Percentiles rank a stretch among this genome's conserved stretches.
Evolutionary conservation across 2,888 invertebrate genomes (phyloP).

Genomic region (Drosophila parthenogenetica): DNA sequence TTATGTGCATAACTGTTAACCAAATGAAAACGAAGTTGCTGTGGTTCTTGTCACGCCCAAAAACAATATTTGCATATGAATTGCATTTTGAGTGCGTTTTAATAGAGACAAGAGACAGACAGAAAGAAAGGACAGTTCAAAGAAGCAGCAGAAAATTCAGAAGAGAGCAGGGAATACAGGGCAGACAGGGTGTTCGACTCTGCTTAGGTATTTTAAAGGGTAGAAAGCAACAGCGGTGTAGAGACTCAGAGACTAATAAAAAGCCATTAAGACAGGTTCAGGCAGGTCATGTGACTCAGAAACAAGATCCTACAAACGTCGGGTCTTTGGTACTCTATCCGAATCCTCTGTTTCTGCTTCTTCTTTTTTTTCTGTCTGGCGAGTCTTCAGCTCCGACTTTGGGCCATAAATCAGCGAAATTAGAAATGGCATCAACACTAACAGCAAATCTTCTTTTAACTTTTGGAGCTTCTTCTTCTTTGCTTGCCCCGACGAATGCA

Average conservation of each 20-base stretch:
- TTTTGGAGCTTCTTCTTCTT: background rate
- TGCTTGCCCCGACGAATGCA: slow-evolving; percentile 46
- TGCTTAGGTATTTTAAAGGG: background rate
- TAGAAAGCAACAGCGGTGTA: slow-evolving; percentile 1
- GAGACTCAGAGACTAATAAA: slow-evolving; percentile 58
- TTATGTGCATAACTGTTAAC: slow-evolving; percentile 35
- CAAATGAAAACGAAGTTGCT: slow-evolving; percentile 42
- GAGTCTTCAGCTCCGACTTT: slow-evolving; percentile 10
- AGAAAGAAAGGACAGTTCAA: background rate
- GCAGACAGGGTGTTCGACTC: slow-evolving; percentile 21
- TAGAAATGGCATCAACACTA: slow-evolving; percentile 69
- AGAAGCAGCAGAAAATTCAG: background rate
- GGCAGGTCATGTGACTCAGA: slow-evolving; percentile 79
- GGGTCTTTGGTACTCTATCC: slow-evolving; percentile 23
- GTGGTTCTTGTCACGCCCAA: slow-evolving; percentile 5
- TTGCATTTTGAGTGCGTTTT: slow-evolving; percentile 48
- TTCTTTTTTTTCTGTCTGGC: slow-evolving; percentile 1
- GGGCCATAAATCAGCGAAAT: slow-evolving; percentile 72
- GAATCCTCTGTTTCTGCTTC: slow-evolving; percentile 4
- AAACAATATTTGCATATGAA: slow-evolving; percentile 18
- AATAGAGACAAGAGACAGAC: slow-evolving; percentile 25
- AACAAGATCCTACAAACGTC: slow-evolving; percentile 21
- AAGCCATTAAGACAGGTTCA: slow-evolving; percentile 76
- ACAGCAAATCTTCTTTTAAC: slow-evolving; percentile 38
- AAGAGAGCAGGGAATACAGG: background rate